Conservation (phyloP, 2,113 vertebrate species). For the Helogale parvula region DNA sequence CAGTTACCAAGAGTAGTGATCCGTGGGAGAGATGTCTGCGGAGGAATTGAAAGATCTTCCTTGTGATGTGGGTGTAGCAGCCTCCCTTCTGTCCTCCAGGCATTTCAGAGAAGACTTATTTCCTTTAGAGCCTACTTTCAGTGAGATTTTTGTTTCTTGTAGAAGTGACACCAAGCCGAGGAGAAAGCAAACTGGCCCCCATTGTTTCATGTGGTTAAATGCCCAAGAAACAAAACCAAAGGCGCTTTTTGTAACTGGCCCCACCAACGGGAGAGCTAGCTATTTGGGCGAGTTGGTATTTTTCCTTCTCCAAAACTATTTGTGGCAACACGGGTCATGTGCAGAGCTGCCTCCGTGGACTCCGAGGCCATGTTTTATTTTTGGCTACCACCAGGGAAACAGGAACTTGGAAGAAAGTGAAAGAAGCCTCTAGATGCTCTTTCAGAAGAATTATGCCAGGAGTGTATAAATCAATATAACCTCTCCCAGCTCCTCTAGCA, state of each 20-base stretch:
- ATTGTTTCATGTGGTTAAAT: background rate
- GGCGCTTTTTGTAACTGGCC: background rate
- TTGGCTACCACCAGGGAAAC: background rate
- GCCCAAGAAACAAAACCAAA: background rate
- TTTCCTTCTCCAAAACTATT: constrained; percentile 24
- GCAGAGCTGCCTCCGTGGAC: background rate
- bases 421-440: background rate
- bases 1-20: background rate
- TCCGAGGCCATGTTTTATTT: constrained; percentile 35
- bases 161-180: background rate
- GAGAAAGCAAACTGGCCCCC: background rate
- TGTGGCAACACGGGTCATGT: background rate
- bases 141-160: constrained; percentile 1
- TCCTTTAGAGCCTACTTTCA: background rate
- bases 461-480: background rate
- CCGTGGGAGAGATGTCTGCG: background rate
- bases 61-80: background rate
- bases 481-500: background rate
- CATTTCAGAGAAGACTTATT: background rate
- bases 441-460: background rate
- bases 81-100: background rate
- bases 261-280: background rate
- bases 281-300: background rate
- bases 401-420: constrained; percentile 27
- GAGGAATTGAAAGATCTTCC: background rate